Conservation (phyloP, 2,797 vertebrate species). For the Allobates femoralis region DNA sequence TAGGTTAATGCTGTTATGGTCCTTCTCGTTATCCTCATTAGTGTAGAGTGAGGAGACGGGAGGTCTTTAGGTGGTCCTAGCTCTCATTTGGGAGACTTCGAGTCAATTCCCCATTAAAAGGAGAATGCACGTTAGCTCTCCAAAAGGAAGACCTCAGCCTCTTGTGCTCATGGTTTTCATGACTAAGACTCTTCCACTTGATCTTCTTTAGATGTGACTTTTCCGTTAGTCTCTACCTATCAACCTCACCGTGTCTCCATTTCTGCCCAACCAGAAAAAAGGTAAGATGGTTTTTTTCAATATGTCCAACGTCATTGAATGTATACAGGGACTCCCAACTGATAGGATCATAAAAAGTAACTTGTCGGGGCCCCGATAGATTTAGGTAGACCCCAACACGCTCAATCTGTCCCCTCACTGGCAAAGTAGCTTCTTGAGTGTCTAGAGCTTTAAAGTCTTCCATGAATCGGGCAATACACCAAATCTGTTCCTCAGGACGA, state of each 20-base stretch:
- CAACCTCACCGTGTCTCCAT: constrained; percentile 17
- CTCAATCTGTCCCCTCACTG: background rate
- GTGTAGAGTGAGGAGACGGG: too few species aligned
- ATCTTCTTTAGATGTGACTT: background rate
- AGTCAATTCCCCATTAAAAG: too few species aligned
- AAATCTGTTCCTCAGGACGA: constrained; percentile 40
- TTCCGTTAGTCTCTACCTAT: background rate
- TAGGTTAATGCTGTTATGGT: too few species aligned
- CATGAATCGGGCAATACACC: constrained; percentile 50
- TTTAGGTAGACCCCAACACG: constrained; percentile 53
- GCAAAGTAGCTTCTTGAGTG: background rate
- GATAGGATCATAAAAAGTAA: constrained; percentile 41
- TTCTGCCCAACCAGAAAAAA: constrained; percentile 55
- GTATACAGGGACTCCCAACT: constrained; percentile 17
- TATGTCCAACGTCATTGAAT: background rate
- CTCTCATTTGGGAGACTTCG: too few species aligned
- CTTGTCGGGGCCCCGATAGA: background rate
- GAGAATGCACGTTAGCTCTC: too few species aligned
- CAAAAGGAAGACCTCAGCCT: too few species aligned
- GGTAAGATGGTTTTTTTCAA: background rate
- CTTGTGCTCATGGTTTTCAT: background rate
- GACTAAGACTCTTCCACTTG: background rate
- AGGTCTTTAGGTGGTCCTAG: too few species aligned
- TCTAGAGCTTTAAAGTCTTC: constrained; percentile 27
- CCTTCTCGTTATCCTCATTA: too few species aligned